Conservation (phyloP, 2,888 invertebrate species). For the Pharmacophagus antenor region DNA sequence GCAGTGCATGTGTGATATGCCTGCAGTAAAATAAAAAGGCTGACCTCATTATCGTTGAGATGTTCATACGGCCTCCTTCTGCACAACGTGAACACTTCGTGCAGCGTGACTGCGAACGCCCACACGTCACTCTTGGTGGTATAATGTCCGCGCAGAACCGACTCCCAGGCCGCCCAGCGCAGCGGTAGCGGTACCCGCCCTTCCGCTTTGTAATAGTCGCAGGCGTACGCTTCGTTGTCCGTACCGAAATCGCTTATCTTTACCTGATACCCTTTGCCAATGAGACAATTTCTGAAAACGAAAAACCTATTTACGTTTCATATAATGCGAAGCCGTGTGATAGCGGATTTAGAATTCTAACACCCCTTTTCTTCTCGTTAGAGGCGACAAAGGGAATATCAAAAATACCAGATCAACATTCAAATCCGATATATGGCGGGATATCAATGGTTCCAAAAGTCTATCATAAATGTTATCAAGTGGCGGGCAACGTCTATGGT, state of each 20-base stretch:
- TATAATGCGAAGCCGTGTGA: background rate
- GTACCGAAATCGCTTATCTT: conserved; percentile 93
- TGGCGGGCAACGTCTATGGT: too few species aligned
- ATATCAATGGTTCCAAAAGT: too few species aligned
- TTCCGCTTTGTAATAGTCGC: conserved; percentile 91
- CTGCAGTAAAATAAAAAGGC: too few species aligned
- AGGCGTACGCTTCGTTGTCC: conserved; percentile 88
- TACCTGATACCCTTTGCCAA: conserved; percentile 90
- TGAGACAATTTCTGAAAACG: conserved; percentile 86
- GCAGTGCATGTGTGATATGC: too few species aligned
- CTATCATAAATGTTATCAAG: too few species aligned
- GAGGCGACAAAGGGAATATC: too few species aligned
- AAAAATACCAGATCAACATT: too few species aligned
- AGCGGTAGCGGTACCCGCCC: conserved; percentile 90
- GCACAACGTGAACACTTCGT: conserved; percentile 91
- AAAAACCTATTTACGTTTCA: background rate
- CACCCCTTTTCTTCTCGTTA: too few species aligned
- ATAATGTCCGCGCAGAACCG: conserved; percentile 89
- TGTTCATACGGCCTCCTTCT: conserved; percentile 89
- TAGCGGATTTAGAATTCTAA: too few species aligned
- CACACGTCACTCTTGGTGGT: conserved; percentile 95
- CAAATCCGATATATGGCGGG: too few species aligned
- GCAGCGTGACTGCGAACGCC: conserved; percentile 93
- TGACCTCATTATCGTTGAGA: conserved; percentile 87
- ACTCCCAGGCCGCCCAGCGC: conserved; percentile 95